Base-by-base conservation (phyloP, 2,888 invertebrate species). In the Heliconius erato region DNA sequence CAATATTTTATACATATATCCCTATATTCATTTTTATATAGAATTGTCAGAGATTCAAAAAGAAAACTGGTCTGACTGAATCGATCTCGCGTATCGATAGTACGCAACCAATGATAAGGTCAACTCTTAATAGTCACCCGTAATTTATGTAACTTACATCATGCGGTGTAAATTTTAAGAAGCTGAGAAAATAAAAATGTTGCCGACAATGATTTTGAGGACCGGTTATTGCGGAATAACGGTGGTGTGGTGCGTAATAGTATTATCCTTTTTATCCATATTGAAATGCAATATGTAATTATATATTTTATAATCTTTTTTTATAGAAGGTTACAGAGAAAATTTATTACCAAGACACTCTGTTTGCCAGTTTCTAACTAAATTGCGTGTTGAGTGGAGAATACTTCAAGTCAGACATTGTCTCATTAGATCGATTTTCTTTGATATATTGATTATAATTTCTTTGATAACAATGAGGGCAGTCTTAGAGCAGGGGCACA, bases 61-160 rank as follows among this genome's bases (percentile, higher is more conserved):
- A 63, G 12, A 80, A 78, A 84, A 82, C 83, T 80, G 40, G 80
- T 84, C 76, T 49, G 44, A 68, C 79, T 78, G 74, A 81, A 65
- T 77, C 78, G 78, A 49, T 80, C 72, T 72, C 77, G 71, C 59
- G 49, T 74, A 78, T 76, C 79, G 76, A 71, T 35, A 69, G 74
- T 81, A 82, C 71, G 71, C 79, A 71, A 71, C 65, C 65, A 74
- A 49, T 79, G 71, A 84, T 76, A 76, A 76, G 85, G 83, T 84
- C 84, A 83, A 59, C 78, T 59, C 67, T 67, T 28, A 28, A 74
- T 76, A 77, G 79, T 63, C 71, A 44, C 80, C 82, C 74, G 69
- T 78, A 74, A 84, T 83, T 83, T 83, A 84, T 84, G 74, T 80
- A 80, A 80, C 74, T 82, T 79, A 79, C 54, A 69, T 78, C 67